A percentile compares a stretch with the other conserved stretches of the same genome.
These are phyloP conservation scores for Drosophila ustulata DNA, from an alignment of 2,888 invertebrate genomes.

Conservation along the genomic window DNA sequence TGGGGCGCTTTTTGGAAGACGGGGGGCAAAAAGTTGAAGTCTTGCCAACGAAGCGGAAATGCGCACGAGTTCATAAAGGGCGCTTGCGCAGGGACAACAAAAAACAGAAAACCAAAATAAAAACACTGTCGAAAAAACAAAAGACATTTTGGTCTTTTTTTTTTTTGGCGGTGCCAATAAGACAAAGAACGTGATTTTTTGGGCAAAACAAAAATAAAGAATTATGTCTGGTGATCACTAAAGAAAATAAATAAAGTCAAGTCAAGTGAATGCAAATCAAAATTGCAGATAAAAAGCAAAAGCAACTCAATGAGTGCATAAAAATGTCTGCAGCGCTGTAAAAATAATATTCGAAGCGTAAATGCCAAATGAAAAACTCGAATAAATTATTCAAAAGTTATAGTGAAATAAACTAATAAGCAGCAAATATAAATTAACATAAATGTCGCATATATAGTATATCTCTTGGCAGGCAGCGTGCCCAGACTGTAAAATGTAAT, in stretches of 20 bases:
- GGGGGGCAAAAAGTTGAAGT: slow-evolving; percentile 24
- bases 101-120: slow-evolving; percentile 36
- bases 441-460: slow-evolving; percentile 12
- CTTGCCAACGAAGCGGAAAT: slow-evolving; percentile 78
- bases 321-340: slow-evolving; percentile 15
- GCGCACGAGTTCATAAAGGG: slow-evolving; percentile 52
- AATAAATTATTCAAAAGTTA: not conserved
- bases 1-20: not conserved
- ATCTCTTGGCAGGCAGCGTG: slow-evolving; percentile 21
- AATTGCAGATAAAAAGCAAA: slow-evolving; percentile 17
- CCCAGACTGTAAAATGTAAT: slow-evolving; percentile 23
- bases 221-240: slow-evolving; percentile 50
- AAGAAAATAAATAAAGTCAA: slow-evolving; percentile 50
- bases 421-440: slow-evolving; percentile 14
- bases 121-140: slow-evolving; percentile 38
- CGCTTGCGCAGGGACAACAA: slow-evolving; percentile 24
- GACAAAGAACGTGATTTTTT: slow-evolving; percentile 75
- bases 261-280: slow-evolving; percentile 58
- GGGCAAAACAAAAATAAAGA: slow-evolving; percentile 46
- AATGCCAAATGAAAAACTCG: not conserved
- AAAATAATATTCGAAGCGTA: not conserved
- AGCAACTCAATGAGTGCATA: slow-evolving; percentile 5
- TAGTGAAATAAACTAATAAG: slow-evolving; percentile 8
- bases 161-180: slow-evolving; percentile 34
- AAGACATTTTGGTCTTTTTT: slow-evolving; percentile 8